These are phyloP conservation scores for Lonchura striata DNA, from an alignment of 2,113 vertebrate species.

Conservation along the genomic window DNA sequence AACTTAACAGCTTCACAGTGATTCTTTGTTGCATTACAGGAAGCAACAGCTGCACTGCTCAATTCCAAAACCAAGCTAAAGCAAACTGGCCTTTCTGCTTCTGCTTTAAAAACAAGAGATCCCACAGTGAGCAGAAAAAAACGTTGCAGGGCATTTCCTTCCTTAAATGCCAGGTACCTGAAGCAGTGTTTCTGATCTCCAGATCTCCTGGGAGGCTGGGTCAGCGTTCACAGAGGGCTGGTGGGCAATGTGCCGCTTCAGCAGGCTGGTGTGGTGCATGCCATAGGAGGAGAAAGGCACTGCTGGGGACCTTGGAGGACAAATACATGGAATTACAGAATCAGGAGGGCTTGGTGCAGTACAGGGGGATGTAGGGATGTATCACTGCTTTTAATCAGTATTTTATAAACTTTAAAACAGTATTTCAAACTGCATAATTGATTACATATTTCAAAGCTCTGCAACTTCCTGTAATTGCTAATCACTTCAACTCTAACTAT, in stretches of 20 bases:
- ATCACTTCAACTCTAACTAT: neutral
- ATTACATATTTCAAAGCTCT: neutral
- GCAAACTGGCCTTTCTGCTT: neutral
- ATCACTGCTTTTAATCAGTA: neutral
- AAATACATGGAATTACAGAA: neutral
- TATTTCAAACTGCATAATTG: neutral
- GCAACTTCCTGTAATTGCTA: neutral
- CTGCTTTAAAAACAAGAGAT: neutral
- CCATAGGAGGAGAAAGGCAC: slow-evolving; percentile 87
- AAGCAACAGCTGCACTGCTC: neutral
- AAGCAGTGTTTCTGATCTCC: slow-evolving; percentile 90
- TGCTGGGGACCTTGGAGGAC: slow-evolving; percentile 75
- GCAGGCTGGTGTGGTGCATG: slow-evolving; percentile 86
- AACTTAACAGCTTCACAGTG: neutral
- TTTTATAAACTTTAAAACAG: neutral
- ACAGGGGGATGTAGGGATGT: neutral
- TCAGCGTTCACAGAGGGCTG: slow-evolving; percentile 93
- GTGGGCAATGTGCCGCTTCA: slow-evolving; percentile 92
- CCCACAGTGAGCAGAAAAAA: neutral
- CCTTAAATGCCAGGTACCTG: slow-evolving; percentile 68
- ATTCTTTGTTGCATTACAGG: neutral
- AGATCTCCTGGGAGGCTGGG: slow-evolving; percentile 94
- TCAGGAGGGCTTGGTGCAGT: neutral
- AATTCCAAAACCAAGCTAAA: neutral
- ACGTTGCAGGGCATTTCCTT: neutral